These are phyloP conservation scores for Oncorhynchus clarkii DNA, from an alignment of 2,113 vertebrate species.

Conservation along the genomic window DNA sequence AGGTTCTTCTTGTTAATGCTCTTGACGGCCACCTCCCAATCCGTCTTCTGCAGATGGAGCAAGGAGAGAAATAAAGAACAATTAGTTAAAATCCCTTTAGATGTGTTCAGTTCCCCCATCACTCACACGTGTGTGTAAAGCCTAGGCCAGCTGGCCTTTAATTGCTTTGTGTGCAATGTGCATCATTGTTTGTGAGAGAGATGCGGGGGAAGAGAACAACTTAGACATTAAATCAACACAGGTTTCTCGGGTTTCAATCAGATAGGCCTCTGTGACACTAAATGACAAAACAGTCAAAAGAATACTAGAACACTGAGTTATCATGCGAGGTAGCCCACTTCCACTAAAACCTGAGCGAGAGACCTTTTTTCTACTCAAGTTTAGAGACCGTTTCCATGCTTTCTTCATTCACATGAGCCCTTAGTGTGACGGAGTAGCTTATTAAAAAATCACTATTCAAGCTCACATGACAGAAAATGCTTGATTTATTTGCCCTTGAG, in stretches of 20 bases:
- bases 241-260: conserved; percentile 33
- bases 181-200: background rate
- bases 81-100: conserved; percentile 14
- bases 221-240: conserved; percentile 23
- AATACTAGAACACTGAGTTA: conserved; percentile 4
- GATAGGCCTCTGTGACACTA: background rate
- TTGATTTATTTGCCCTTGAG: background rate
- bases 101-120: background rate
- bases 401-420: conserved; percentile 23
- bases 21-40: conserved; percentile 98
- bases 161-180: conserved; percentile 13
- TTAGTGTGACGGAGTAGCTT: background rate
- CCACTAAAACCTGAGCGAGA: too few species aligned
- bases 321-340: background rate
- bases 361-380: background rate
- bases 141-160: background rate
- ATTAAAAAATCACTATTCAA: conserved; percentile 21
- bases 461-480: conserved; percentile 24
- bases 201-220: conserved; percentile 22
- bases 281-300: conserved; percentile 24
- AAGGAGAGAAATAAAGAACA: background rate
- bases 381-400: conserved; percentile 23
- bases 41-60: conserved; percentile 79
- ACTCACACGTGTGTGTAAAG: conserved; percentile 3
- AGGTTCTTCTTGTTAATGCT: conserved; percentile 99